Evolutionary conservation across 2,113 vertebrate genomes (phyloP).

Genomic region (Nothobranchius furzeri): DNA sequence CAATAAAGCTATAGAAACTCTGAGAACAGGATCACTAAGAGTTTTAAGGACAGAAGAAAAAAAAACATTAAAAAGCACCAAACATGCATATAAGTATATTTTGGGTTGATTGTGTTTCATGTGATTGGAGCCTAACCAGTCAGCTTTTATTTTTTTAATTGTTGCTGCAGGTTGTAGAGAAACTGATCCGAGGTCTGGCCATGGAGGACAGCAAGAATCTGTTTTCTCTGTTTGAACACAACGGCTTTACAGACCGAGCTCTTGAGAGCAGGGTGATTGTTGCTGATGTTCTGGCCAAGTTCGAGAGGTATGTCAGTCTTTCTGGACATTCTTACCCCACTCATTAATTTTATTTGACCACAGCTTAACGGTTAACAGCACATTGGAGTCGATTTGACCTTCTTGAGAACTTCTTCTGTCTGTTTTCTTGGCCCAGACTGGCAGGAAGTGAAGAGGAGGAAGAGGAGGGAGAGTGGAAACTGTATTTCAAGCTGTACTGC

Average conservation of each 20-base stretch:
- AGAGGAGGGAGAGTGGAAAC: constrained; percentile 86
- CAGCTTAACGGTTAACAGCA: not conserved
- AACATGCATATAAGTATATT: too few relatives aligned
- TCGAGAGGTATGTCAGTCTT: constrained; percentile 84
- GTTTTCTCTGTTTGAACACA: constrained; percentile 97
- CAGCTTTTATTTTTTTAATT: not conserved
- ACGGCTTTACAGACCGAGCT: constrained; percentile 86
- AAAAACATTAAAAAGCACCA: too few relatives aligned
- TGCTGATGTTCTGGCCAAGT: constrained; percentile 94
- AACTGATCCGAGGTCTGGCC: constrained; percentile 93
- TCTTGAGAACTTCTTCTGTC: not conserved
- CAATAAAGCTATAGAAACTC: too few relatives aligned
- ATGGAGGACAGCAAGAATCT: constrained; percentile 99
- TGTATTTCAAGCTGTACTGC: constrained; percentile 95
- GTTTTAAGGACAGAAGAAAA: too few relatives aligned
- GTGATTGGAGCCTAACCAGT: too few relatives aligned
- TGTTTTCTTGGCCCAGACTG: constrained; percentile 73
- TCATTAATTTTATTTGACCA: not conserved
- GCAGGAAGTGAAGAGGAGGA: constrained; percentile 86
- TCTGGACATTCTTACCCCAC: not conserved
- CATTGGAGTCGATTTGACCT: not conserved
- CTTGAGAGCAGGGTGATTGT: constrained; percentile 96
- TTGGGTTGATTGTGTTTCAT: too few relatives aligned
- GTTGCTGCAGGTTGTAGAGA: constrained; percentile 91
- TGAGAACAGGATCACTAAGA: too few relatives aligned